A percentile compares a stretch with the other conserved stretches of the same genome.
These are phyloP conservation scores for Drosophila arizonae DNA, from an alignment of 1,140 invertebrate species.

Conservation along the genomic window DNA sequence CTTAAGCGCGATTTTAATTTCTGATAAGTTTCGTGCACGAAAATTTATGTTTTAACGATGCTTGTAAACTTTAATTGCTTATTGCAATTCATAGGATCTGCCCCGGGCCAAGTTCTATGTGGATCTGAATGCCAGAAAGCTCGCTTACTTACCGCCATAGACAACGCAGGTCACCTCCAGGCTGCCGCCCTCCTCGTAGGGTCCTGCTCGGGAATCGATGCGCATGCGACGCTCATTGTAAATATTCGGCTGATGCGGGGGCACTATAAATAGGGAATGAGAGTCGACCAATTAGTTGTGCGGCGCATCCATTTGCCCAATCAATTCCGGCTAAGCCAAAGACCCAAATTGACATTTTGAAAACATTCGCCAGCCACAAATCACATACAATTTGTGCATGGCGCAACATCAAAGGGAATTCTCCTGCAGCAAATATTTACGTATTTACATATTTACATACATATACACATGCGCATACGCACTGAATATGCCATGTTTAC, in stretches of 20 bases:
- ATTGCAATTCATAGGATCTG: constrained; percentile 40
- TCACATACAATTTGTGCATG: constrained; percentile 59
- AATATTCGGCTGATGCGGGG: constrained; percentile 91
- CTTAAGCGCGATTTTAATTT: constrained; percentile 62
- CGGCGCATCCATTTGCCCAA: constrained; percentile 20
- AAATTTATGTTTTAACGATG: constrained; percentile 61
- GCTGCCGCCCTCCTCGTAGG: constrained; percentile 92
- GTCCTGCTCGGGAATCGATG: constrained; percentile 89
- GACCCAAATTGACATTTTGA: constrained; percentile 8
- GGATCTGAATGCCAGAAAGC: constrained; percentile 9
- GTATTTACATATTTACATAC: not conserved
- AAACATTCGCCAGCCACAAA: constrained; percentile 46
- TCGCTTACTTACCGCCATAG: constrained; percentile 88
- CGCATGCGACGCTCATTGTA: constrained; percentile 90
- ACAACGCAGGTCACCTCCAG: constrained; percentile 93
- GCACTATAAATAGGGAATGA: constrained; percentile 86
- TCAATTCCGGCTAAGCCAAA: constrained; percentile 47
- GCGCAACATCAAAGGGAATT: constrained; percentile 41
- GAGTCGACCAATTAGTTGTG: constrained; percentile 21
- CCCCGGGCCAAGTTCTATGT: constrained; percentile 14
- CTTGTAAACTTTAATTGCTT: constrained; percentile 70
- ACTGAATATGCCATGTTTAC: constrained; percentile 9
- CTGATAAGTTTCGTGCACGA: constrained; percentile 61
- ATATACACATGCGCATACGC: not conserved
- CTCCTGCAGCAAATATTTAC: constrained; percentile 3